These are phyloP conservation scores for Suricata suricatta DNA, from an alignment of 2,113 vertebrate genomes.

Conservation along the genomic window DNA sequence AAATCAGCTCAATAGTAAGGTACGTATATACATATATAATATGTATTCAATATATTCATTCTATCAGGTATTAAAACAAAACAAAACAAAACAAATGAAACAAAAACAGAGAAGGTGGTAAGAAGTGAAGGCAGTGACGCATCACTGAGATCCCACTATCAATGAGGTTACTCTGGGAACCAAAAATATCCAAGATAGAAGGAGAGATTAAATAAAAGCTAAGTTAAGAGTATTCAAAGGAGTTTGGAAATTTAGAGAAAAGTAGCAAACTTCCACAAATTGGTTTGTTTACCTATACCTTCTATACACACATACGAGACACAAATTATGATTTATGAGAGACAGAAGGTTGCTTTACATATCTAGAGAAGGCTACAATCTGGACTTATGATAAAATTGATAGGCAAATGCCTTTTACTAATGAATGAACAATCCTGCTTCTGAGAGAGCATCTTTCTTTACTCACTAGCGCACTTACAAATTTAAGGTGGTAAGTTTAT, in stretches of 20 bases:
- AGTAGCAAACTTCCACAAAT: slow-evolving; percentile 62
- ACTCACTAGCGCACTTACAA: neutral
- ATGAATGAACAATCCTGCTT: neutral
- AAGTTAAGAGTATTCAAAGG: neutral
- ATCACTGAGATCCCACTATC: neutral
- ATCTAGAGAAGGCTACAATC: slow-evolving; percentile 64
- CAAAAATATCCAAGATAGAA: neutral
- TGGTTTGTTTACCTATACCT: slow-evolving; percentile 76
- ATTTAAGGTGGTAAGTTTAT: neutral
- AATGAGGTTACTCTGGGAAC: neutral
- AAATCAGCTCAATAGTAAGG: neutral
- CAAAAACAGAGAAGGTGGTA: neutral
- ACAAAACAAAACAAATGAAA: neutral
- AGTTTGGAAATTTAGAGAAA: slow-evolving; percentile 42
- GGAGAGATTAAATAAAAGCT: neutral
- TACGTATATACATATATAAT: neutral
- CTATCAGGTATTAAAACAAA: neutral
- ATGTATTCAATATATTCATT: neutral
- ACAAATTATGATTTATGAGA: slow-evolving; percentile 76
- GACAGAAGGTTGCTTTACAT: slow-evolving; percentile 75
- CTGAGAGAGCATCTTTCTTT: neutral
- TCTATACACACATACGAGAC: slow-evolving; percentile 76
- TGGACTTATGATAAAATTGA: slow-evolving; percentile 51
- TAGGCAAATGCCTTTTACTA: neutral
- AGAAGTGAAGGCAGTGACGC: neutral